Evolutionary conservation across 2,113 vertebrate genomes (phyloP).

Genomic region (Galemys pyrenaicus): DNA sequence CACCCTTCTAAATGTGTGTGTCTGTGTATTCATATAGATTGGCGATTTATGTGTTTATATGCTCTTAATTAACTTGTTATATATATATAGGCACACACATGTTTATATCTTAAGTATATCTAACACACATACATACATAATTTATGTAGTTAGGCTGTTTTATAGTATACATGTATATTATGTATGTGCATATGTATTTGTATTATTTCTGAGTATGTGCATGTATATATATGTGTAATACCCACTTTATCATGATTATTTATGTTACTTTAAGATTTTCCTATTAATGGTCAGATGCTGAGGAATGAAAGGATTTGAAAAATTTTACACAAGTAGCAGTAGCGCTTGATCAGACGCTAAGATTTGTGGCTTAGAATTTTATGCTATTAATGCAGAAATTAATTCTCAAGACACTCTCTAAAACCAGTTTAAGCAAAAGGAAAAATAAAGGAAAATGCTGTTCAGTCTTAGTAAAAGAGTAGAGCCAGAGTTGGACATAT

Average conservation of each 20-base stretch:
- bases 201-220: no score
- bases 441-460: background rate
- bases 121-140: background rate
- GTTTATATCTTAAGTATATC: background rate
- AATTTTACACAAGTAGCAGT: background rate
- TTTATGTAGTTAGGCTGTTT: background rate
- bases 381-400: background rate
- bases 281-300: background rate
- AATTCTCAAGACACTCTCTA: background rate
- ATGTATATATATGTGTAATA: background rate
- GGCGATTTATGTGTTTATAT: background rate
- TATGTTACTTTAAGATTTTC: background rate
- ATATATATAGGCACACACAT: background rate
- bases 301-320: background rate
- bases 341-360: background rate
- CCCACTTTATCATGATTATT: background rate
- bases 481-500: background rate
- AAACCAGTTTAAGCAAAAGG: background rate
- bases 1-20: background rate
- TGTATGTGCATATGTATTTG: no score
- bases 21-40: background rate
- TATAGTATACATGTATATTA: background rate
- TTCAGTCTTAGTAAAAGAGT: background rate
- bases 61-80: background rate
- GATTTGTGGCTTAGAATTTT: background rate